Percentiles rank a stretch among this genome's conserved stretches.
Conservation (phyloP, 2,888 invertebrate genomes). For the Heliconius erato region DNA sequence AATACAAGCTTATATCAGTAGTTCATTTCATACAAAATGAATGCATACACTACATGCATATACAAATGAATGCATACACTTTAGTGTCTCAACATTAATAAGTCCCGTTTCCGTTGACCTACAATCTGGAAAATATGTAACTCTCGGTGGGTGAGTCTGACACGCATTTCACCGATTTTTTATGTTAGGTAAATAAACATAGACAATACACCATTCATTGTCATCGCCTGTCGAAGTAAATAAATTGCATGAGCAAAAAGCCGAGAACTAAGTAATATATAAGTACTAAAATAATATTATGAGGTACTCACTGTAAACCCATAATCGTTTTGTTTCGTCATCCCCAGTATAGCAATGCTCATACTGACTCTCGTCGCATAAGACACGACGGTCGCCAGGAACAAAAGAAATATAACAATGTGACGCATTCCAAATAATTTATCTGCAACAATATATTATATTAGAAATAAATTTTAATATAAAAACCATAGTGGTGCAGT, state of each 20-base stretch:
- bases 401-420: slow-evolving; percentile 85
- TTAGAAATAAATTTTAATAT: background rate
- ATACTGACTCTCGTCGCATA: slow-evolving; percentile 88
- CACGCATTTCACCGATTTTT: no score
- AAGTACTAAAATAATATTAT: background rate
- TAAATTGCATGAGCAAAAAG: background rate
- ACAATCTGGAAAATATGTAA: no score
- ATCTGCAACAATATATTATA: slow-evolving; percentile 68
- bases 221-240: background rate
- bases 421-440: slow-evolving; percentile 86
- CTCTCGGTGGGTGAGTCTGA: no score
- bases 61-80: no score
- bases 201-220: no score
- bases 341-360: slow-evolving; percentile 89
- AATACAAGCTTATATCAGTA: no score
- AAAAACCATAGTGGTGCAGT: background rate
- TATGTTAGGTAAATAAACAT: no score
- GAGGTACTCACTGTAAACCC: slow-evolving; percentile 62
- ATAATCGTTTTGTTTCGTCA: slow-evolving; percentile 82
- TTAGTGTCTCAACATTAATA: no score
- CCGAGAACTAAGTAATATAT: background rate
- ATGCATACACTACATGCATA: no score
- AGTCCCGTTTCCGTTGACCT: no score
- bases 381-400: slow-evolving; percentile 85
- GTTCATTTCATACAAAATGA: no score